These are phyloP conservation scores for rabbit (Oryctolagus cuniculus) DNA, from an alignment of 2,113 vertebrate genomes.

Conservation along the genomic window DNA sequence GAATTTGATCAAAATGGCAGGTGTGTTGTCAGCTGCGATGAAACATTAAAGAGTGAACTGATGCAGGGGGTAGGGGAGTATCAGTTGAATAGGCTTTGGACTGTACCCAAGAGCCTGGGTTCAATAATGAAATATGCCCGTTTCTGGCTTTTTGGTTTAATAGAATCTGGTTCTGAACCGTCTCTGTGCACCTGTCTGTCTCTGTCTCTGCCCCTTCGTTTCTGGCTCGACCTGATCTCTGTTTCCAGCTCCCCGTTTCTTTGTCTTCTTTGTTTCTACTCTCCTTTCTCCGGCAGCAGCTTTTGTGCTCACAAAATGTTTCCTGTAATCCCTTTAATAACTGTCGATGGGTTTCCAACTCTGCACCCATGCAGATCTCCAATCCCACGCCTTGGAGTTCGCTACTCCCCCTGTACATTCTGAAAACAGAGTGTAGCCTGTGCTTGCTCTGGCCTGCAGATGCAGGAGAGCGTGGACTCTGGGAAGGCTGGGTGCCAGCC, in stretches of 20 bases:
- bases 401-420: background rate
- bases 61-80: background rate
- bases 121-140: background rate
- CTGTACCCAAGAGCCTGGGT: background rate
- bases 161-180: background rate
- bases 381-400: background rate
- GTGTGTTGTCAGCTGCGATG: background rate
- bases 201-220: background rate
- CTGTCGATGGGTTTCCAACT: slow-evolving; percentile 2
- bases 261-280: slow-evolving; percentile 49
- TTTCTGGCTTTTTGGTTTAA: slow-evolving; percentile 1
- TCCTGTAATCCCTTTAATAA: slow-evolving; percentile 51
- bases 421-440: background rate
- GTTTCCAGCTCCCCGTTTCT: background rate
- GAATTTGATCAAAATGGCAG: slow-evolving; percentile 43
- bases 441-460: background rate
- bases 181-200: background rate
- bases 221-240: slow-evolving; percentile 38
- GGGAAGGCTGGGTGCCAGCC: background rate
- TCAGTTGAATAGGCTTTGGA: slow-evolving; percentile 30
- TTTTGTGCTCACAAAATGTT: slow-evolving; percentile 56
- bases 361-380: background rate
- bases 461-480: background rate
- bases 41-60: background rate
- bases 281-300: background rate